Percentiles rank a stretch among this genome's conserved stretches.
Evolutionary conservation across 1,140 invertebrate species (phyloP).

Genomic region (Ceratina calcarata): DNA sequence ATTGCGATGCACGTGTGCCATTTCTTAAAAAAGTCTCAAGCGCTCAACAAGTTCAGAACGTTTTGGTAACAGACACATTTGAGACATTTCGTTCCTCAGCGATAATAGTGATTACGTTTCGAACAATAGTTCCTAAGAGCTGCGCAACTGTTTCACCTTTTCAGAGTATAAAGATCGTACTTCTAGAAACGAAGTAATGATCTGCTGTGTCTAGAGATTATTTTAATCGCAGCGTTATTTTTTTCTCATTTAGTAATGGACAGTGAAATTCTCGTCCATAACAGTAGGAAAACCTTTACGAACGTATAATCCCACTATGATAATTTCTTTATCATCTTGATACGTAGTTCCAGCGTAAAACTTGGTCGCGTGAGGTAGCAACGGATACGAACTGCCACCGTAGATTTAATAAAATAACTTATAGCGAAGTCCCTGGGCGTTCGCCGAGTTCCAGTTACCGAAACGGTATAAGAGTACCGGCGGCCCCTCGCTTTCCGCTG

Average conservation of each 20-base stretch:
- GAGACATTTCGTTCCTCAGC: neutral
- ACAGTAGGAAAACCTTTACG: no score
- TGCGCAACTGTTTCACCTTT: no score
- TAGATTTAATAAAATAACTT: conserved; percentile 71
- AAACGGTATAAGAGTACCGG: conserved; percentile 42
- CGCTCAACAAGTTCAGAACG: neutral
- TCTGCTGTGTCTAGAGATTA: no score
- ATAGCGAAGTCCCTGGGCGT: conserved; percentile 63
- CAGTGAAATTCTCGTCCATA: no score
- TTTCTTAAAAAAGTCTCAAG: neutral
- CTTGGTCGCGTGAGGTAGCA: neutral
- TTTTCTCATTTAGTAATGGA: no score
- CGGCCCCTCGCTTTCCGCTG: conserved; percentile 57
- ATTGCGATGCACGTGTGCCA: conserved; percentile 1
- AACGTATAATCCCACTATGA: no score
- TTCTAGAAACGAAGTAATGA: no score
- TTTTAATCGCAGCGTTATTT: no score
- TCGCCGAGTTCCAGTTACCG: conserved; percentile 53
- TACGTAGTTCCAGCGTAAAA: neutral
- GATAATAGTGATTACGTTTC: neutral
- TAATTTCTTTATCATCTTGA: no score
- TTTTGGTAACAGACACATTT: conserved; percentile 3
- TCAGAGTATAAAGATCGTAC: no score
- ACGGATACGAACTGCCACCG: conserved; percentile 29
- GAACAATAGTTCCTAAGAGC: no score